phyloP scores from a whole-genome alignment of 2,797 vertebrate species.

The Lerista edwardsae region DNA sequence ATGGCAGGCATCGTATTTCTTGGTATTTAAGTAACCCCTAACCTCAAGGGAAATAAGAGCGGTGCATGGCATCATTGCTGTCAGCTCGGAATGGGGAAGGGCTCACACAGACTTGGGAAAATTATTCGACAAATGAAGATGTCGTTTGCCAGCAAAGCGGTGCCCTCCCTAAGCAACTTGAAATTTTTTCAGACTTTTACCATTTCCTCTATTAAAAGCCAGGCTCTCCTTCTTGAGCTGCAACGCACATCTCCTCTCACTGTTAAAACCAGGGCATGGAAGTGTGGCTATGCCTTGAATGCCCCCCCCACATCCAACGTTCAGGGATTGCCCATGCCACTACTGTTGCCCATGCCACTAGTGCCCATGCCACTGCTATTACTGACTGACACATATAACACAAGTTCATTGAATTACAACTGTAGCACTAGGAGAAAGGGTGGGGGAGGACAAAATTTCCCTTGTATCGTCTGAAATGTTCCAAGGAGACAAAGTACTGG shows the following conservation, averaged over 20 bases:
- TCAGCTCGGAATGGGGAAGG: not conserved
- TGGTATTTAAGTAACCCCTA: slow-evolving; percentile 44
- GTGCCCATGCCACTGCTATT: not conserved
- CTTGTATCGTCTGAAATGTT: not conserved
- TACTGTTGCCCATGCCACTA: not conserved
- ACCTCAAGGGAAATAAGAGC: slow-evolving; percentile 34
- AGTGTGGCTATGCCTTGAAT: not conserved
- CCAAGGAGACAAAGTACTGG: not conserved
- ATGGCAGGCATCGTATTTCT: slow-evolving; percentile 38
- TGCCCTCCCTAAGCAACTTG: not conserved
- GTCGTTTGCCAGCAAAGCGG: not conserved
- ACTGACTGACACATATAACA: not conserved
- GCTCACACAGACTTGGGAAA: not conserved
- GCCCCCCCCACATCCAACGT: not conserved
- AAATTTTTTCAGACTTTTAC: not conserved
- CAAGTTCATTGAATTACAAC: too few relatives aligned
- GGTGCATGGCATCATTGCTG: not conserved
- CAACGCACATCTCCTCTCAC: not conserved
- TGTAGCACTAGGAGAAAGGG: too few relatives aligned
- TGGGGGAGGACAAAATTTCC: too few relatives aligned
- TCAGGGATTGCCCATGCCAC: not conserved
- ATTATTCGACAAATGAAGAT: not conserved
- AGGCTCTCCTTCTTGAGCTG: not conserved
- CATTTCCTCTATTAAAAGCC: not conserved
- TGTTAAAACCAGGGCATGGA: not conserved